Conservation (phyloP, 2,113 vertebrate species). For the Tringa solitaria region DNA sequence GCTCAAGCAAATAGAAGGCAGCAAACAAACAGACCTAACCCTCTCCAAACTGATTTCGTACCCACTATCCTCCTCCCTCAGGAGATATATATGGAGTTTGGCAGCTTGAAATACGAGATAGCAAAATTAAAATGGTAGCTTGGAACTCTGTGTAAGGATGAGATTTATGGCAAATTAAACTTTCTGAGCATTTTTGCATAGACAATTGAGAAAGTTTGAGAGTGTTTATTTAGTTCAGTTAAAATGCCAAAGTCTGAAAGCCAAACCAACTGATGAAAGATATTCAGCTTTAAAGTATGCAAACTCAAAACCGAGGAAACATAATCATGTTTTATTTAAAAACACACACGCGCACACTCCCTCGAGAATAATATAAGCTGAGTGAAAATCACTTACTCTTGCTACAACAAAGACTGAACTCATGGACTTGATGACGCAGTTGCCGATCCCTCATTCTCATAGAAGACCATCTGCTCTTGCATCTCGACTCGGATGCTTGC, state of each 20-base stretch:
- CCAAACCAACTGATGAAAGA: neutral
- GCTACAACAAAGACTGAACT: neutral
- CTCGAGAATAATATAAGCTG: neutral
- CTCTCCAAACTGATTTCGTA: neutral
- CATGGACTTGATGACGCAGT: neutral
- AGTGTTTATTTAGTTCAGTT: neutral
- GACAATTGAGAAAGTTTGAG: neutral
- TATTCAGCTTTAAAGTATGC: neutral
- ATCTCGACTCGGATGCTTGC: neutral
- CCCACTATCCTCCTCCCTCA: neutral
- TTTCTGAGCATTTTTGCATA: neutral
- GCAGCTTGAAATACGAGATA: neutral
- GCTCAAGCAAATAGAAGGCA: neutral
- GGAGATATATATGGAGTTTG: neutral
- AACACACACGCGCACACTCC: neutral
- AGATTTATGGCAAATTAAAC: neutral
- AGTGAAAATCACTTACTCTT: neutral
- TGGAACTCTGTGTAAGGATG: neutral
- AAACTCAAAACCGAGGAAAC: neutral
- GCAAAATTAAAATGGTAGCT: neutral
- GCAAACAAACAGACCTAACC: neutral
- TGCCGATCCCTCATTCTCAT: neutral
- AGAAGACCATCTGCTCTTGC: neutral
- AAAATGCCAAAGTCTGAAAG: neutral
- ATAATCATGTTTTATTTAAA: conserved; percentile 47